Percentiles rank a stretch among this genome's conserved stretches.
Conservation (phyloP, 2,888 invertebrate species). For the Drosophila ustulata region DNA sequence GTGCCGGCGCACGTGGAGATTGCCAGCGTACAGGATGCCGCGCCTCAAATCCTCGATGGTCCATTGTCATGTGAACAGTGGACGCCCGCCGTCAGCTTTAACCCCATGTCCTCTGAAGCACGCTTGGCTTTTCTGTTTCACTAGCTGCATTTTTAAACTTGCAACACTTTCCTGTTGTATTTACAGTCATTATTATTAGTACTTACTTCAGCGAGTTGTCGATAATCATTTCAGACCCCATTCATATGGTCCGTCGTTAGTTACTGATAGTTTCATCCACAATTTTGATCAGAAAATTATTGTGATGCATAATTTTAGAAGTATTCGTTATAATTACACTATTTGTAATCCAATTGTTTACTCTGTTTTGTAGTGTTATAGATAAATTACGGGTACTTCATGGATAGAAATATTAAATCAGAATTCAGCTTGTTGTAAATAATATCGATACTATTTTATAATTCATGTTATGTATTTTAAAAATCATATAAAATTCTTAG, state of each 20-base stretch:
- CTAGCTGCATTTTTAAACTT: background rate
- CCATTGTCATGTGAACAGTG: constrained; percentile 69
- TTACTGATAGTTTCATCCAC: background rate
- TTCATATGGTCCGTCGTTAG: background rate
- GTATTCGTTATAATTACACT: background rate
- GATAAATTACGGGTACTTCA: no score
- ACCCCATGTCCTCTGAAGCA: constrained; percentile 19
- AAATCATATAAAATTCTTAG: no score
- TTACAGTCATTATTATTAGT: background rate
- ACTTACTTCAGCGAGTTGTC: background rate
- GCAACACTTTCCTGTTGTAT: background rate
- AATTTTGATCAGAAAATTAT: background rate
- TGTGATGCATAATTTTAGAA: no score
- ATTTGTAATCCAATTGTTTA: no score
- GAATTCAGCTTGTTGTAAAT: no score
- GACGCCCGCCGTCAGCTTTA: constrained; percentile 64
- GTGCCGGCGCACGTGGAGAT: constrained; percentile 64
- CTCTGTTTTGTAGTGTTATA: no score
- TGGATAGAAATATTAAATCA: no score
- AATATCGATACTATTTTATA: no score
- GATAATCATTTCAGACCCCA: background rate
- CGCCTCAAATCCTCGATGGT: constrained; percentile 54
- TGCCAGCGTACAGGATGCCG: constrained; percentile 38
- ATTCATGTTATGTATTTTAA: no score
- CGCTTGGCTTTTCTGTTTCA: constrained; percentile 19